These are phyloP conservation scores for Dasyurus viverrinus DNA, from an alignment of 2,113 vertebrate genomes.

Conservation along the genomic window DNA sequence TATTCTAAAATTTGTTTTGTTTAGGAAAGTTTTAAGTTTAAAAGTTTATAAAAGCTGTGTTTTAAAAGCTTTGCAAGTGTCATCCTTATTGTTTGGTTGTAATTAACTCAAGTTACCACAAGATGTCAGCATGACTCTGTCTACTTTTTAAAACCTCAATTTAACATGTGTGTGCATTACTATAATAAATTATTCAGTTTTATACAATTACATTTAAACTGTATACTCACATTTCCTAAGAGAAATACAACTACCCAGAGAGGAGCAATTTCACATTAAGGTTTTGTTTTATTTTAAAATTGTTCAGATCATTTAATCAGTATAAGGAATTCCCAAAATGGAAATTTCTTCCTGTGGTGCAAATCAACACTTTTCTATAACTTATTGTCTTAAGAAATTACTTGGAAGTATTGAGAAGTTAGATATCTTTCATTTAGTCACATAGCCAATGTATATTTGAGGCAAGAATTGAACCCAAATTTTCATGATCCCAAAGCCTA, in stretches of 20 bases:
- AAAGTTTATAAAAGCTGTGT: too few relatives aligned
- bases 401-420: background rate
- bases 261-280: background rate
- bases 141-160: background rate
- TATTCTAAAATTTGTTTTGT: conserved; percentile 11
- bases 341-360: background rate
- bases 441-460: background rate
- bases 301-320: background rate
- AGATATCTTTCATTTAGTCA: background rate
- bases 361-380: background rate
- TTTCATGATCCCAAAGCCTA: background rate
- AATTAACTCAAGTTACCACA: background rate
- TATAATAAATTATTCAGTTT: background rate
- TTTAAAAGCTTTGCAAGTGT: background rate
- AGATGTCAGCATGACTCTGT: background rate
- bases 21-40: background rate
- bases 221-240: background rate
- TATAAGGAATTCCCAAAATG: background rate
- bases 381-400: background rate
- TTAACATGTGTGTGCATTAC: background rate
- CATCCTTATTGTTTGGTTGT: background rate
- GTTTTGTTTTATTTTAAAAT: background rate
- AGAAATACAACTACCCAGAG: background rate
- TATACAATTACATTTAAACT: background rate
- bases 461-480: background rate